These are phyloP conservation scores for Caerostris darwini DNA, from an alignment of 1,140 invertebrate species.

Conservation along the genomic window DNA sequence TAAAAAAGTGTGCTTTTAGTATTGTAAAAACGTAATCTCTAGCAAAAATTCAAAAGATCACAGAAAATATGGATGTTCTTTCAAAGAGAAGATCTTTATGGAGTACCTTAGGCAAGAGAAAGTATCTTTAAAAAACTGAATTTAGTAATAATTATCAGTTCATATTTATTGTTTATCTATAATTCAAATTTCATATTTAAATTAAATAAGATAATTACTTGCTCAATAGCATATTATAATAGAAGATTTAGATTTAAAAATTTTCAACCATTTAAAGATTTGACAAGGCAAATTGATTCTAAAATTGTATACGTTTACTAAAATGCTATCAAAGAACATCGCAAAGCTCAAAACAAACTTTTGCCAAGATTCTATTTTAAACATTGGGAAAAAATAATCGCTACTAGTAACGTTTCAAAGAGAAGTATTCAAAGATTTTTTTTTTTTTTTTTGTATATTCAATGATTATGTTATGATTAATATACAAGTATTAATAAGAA, in stretches of 20 bases:
- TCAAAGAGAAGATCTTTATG: neutral
- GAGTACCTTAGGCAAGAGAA: neutral
- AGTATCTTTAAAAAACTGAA: neutral
- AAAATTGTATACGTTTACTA: no score
- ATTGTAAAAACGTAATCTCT: neutral
- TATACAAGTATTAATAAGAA: no score
- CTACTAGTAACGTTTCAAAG: no score
- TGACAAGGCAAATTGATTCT: no score
- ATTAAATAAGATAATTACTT: neutral
- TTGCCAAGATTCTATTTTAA: no score
- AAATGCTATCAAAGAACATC: no score
- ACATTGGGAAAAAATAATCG: no score
- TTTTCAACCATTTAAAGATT: no score
- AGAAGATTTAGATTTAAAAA: neutral
- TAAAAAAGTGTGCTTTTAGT: neutral
- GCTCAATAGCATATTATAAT: neutral
- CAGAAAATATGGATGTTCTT: neutral
- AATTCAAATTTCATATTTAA: neutral
- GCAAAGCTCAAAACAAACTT: no score
- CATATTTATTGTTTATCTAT: neutral
- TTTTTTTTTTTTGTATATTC: no score
- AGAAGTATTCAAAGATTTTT: no score
- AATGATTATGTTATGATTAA: no score
- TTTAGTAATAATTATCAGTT: neutral
- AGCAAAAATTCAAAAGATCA: neutral